Evolutionary conservation across 2,113 vertebrate genomes (phyloP).

Genomic region (Boleophthalmus pectinirostris): DNA sequence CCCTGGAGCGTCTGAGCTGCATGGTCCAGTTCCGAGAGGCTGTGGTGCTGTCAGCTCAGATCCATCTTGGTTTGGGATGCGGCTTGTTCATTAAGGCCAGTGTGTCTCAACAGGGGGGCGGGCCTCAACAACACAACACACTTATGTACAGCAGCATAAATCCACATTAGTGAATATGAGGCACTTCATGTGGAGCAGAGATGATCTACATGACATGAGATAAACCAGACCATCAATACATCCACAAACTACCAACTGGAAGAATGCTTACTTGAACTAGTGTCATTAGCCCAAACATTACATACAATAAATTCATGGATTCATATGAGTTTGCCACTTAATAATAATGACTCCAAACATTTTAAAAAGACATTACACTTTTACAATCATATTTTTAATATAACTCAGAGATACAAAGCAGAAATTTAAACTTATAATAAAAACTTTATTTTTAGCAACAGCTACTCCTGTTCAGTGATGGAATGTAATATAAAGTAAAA

Average conservation of each 20-base stretch:
- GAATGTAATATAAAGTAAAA: no score
- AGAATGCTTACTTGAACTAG: not conserved
- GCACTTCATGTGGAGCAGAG: constrained; percentile 31
- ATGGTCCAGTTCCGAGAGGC: constrained; percentile 34
- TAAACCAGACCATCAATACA: constrained; percentile 15
- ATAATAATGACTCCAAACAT: no score
- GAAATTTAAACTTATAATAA: no score
- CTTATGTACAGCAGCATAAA: constrained; percentile 63
- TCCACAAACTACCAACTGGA: not conserved
- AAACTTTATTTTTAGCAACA: not conserved
- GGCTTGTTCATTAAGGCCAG: constrained; percentile 64
- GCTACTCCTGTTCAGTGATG: no score
- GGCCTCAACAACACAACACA: constrained; percentile 35
- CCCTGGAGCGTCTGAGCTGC: constrained; percentile 50
- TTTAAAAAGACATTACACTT: no score
- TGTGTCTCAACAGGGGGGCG: constrained; percentile 60
- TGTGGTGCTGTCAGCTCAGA: constrained; percentile 58
- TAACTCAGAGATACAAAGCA: no score
- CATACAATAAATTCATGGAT: no score
- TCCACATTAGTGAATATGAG: constrained; percentile 68
- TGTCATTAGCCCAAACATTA: not conserved
- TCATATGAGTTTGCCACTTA: no score
- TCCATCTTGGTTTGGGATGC: constrained; percentile 69
- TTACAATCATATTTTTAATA: no score
- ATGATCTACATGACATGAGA: constrained; percentile 16